Evolutionary conservation across 2,113 vertebrate species (phyloP).

Genomic region (Regulus satrapa): DNA sequence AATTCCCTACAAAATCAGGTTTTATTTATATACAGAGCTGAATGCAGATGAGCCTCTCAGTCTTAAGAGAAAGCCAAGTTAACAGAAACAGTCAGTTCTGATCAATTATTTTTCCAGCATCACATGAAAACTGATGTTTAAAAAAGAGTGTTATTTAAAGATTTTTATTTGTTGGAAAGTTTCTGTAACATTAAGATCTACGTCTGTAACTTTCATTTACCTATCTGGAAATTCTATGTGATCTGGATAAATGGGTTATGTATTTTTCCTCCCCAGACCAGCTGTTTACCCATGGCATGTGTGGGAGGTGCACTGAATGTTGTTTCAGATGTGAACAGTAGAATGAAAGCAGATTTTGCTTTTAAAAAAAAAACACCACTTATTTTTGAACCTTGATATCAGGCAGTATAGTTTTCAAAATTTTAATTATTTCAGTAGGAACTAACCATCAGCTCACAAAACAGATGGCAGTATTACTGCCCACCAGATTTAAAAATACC

Average conservation of each 20-base stretch:
- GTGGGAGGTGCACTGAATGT: neutral
- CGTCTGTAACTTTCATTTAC: neutral
- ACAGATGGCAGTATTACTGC: constrained; percentile 56
- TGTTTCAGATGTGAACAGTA: neutral
- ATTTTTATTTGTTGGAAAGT: neutral
- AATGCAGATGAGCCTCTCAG: neutral
- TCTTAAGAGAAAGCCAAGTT: neutral
- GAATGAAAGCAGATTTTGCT: neutral
- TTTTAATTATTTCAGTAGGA: constrained; percentile 40
- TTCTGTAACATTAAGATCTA: neutral
- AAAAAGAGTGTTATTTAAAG: neutral
- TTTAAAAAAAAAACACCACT: neutral
- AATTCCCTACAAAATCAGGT: neutral
- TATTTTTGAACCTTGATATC: neutral
- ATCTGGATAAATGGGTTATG: neutral
- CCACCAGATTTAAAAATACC: constrained; percentile 62
- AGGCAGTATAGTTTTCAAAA: neutral
- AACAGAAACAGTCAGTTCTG: neutral
- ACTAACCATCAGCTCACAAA: constrained; percentile 8
- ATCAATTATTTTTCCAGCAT: constrained; percentile 10
- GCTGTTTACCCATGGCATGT: neutral
- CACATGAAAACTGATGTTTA: neutral
- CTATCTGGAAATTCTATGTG: neutral
- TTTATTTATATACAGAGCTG: neutral
- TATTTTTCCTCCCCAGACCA: neutral